Percentiles rank a stretch among this genome's conserved stretches.
phyloP scores from a whole-genome alignment of 2,888 invertebrate species.

The Hemicrepidius hirtus region DNA sequence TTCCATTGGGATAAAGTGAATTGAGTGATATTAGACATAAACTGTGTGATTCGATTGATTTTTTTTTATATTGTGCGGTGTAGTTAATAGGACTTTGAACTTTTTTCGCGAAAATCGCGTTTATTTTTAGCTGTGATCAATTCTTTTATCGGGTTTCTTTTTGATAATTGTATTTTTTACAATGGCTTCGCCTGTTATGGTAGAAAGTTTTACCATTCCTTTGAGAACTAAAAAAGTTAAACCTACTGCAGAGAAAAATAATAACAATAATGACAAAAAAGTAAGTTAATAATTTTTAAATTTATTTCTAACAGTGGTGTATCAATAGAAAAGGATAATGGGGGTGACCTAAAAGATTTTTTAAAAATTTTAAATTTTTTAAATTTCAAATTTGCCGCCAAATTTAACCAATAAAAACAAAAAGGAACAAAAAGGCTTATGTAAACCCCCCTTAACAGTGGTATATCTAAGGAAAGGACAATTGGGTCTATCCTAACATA shows the following conservation, averaged over 20 bases:
- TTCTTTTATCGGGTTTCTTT: constrained; percentile 15
- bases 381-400: too few species aligned
- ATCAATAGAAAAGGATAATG: too few species aligned
- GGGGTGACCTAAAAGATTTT: too few species aligned
- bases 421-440: too few species aligned
- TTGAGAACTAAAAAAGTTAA: constrained; percentile 16
- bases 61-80: constrained; percentile 1
- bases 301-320: too few species aligned
- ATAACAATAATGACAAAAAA: constrained; percentile 12
- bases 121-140: constrained; percentile 36
- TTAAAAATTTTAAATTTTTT: not conserved
- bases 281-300: not conserved
- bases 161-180: too few species aligned
- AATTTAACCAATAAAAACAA: too few species aligned
- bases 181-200: constrained; percentile 41
- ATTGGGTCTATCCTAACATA: too few species aligned
- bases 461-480: too few species aligned
- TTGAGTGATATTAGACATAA: constrained; percentile 1
- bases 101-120: not conserved
- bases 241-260: not conserved
- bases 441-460: too few species aligned
- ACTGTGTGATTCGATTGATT: not conserved
- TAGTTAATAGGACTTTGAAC: constrained; percentile 11
- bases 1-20: constrained; percentile 13
- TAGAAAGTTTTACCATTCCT: constrained; percentile 23